These are phyloP conservation scores for Peromyscus attwateri DNA, from an alignment of 2,797 vertebrate genomes.

Conservation along the genomic window DNA sequence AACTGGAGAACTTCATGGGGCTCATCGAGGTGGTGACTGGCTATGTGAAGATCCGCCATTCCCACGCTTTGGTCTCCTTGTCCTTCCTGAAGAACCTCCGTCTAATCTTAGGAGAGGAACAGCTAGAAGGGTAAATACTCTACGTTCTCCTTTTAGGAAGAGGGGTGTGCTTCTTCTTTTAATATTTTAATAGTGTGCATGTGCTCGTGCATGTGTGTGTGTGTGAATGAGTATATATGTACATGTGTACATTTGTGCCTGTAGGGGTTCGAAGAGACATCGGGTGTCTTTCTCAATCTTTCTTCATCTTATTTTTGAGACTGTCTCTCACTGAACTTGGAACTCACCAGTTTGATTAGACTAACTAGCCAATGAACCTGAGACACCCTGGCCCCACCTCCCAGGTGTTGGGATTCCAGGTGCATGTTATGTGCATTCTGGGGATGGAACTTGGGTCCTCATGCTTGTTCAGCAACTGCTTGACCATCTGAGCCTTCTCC, in stretches of 20 bases:
- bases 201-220: not conserved
- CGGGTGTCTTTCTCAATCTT: not conserved
- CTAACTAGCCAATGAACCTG: not conserved
- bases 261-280: not conserved
- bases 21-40: constrained; percentile 97
- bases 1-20: constrained; percentile 99
- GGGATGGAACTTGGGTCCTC: not conserved
- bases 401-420: not conserved
- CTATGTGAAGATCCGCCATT: constrained; percentile 97
- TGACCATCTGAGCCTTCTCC: not conserved
- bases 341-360: not conserved
- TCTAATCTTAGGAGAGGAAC: constrained; percentile 95
- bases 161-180: not conserved
- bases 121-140: constrained; percentile 93
- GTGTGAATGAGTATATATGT: not conserved
- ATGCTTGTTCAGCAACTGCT: not conserved
- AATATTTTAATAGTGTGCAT: not conserved
- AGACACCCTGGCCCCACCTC: not conserved
- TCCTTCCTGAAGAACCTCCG: constrained; percentile 98
- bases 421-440: not conserved
- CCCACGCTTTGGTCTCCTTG: constrained; percentile 95
- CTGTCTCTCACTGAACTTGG: not conserved
- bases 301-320: not conserved
- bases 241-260: not conserved
- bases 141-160: no score